These are phyloP conservation scores for Natator depressus DNA, from an alignment of 2,113 vertebrate genomes.

Conservation along the genomic window DNA sequence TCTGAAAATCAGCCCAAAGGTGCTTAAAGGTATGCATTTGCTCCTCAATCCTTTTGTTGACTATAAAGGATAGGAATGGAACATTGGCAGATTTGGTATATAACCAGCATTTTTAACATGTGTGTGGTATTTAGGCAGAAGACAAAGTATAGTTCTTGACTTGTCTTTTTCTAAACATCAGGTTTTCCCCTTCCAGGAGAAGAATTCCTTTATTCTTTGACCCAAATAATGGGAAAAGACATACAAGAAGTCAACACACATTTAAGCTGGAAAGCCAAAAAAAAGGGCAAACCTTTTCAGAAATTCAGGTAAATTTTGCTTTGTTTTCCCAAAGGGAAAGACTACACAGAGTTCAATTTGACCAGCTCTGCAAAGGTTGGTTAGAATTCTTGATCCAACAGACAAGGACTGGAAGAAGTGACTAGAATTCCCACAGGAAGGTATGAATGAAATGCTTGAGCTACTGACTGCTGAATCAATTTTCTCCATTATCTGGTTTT, in stretches of 20 bases:
- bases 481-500: neutral
- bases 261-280: neutral
- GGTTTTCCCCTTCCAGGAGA: neutral
- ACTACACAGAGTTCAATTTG: neutral
- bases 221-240: neutral
- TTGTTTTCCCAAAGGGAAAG: neutral
- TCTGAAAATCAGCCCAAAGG: neutral
- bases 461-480: neutral
- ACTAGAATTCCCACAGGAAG: neutral
- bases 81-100: neutral
- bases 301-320: neutral
- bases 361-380: neutral
- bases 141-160: neutral
- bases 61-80: neutral
- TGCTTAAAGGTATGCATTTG: neutral
- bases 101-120: neutral
- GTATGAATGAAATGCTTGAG: neutral
- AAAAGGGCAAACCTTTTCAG: neutral
- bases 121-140: neutral
- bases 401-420: neutral
- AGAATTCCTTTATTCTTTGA: neutral
- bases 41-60: neutral
- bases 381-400: neutral
- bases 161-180: neutral
- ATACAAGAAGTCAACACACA: conserved; percentile 14